phyloP scores from a whole-genome alignment of 2,888 invertebrate species.

The Sinelater perroti region DNA sequence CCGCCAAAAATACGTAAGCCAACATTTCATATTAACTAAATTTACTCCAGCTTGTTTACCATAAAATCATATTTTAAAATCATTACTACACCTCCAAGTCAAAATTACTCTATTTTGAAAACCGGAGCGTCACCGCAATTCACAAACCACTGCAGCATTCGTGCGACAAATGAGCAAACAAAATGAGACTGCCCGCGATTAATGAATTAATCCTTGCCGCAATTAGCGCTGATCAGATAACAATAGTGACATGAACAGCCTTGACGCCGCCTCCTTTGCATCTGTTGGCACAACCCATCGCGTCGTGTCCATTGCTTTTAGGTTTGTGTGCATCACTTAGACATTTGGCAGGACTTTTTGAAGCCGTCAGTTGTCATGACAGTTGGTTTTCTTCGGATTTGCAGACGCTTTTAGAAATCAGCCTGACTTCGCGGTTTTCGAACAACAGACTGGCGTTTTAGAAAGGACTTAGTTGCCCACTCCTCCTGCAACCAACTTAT shows the following conservation, averaged over 20 bases:
- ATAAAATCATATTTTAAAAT: no score
- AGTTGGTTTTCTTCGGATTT: slow-evolving; percentile 8
- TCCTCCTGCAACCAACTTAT: no score
- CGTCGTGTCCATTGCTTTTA: slow-evolving; percentile 48
- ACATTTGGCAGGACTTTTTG: slow-evolving; percentile 44
- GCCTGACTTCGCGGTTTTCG: slow-evolving; percentile 3
- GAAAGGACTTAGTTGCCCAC: no score
- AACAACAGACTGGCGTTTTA: no score
- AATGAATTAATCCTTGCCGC: slow-evolving; percentile 13
- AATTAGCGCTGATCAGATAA: slow-evolving; percentile 21
- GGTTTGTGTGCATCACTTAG: slow-evolving; percentile 51
- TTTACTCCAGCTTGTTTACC: no score
- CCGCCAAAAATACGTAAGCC: no score
- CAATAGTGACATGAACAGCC: slow-evolving; percentile 23
- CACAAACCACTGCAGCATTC: no score
- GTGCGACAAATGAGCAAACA: not conserved
- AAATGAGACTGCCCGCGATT: slow-evolving; percentile 8
- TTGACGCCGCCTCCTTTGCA: slow-evolving; percentile 21
- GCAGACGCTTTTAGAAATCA: slow-evolving; percentile 7
- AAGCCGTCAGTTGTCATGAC: slow-evolving; percentile 18
- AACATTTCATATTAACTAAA: no score
- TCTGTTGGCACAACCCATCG: slow-evolving; percentile 16
- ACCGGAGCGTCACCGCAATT: no score
- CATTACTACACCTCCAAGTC: no score
- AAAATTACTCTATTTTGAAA: no score